phyloP scores from a whole-genome alignment of 2,797 vertebrate species.

The Gorsachius magnificus region DNA sequence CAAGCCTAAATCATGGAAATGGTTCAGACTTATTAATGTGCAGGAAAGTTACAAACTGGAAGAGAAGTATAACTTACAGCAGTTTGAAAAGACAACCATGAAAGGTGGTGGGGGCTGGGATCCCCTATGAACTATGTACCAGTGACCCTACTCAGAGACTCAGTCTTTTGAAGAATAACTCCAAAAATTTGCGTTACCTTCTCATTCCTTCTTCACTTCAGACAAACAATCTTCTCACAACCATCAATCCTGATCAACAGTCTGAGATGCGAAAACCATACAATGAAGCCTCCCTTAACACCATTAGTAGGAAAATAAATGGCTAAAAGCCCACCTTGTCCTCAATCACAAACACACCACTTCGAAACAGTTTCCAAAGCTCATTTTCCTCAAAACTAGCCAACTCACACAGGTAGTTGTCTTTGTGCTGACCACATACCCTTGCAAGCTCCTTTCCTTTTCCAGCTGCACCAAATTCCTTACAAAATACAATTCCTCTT shows the following conservation, averaged over 20 bases:
- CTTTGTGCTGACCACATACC: background rate
- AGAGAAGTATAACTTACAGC: background rate
- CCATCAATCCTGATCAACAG: background rate
- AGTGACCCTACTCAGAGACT: background rate
- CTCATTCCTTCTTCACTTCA: background rate
- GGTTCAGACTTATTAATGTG: background rate
- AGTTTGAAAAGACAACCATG: background rate
- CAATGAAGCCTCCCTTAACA: background rate
- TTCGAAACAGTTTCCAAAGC: background rate
- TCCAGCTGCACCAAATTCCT: background rate
- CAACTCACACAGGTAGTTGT: background rate
- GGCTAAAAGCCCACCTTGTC: background rate
- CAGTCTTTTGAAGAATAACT: background rate
- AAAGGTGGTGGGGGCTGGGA: background rate
- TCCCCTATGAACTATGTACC: background rate
- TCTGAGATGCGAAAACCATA: background rate
- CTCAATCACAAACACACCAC: background rate
- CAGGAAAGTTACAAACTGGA: background rate
- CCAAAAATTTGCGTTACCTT: background rate
- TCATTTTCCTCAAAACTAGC: background rate
- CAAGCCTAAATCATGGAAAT: background rate
- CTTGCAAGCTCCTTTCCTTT: background rate
- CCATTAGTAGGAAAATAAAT: background rate
- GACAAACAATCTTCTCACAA: background rate
- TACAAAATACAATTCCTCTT: background rate